phyloP scores from a whole-genome alignment of 1,140 invertebrate species.

The Lethrus apterus region DNA sequence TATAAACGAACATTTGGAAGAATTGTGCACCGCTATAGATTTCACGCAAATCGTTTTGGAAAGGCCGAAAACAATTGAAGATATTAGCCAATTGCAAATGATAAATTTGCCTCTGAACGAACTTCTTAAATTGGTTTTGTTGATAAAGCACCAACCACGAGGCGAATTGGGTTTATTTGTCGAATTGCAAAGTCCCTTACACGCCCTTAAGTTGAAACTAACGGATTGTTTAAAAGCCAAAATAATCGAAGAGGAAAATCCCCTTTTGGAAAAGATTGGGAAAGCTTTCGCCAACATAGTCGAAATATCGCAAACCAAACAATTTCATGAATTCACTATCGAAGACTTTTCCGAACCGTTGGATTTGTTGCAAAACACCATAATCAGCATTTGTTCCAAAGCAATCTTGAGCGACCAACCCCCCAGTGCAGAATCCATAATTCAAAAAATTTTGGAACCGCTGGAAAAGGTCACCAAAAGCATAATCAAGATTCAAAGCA shows the following conservation, averaged over 20 bases:
- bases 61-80: slow-evolving; percentile 23
- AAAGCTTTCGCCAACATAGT: slow-evolving; percentile 23
- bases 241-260: slow-evolving; percentile 27
- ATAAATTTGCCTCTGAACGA: slow-evolving; percentile 23
- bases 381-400: slow-evolving; percentile 34
- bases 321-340: slow-evolving; percentile 16
- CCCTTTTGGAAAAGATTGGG: slow-evolving; percentile 26
- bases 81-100: slow-evolving; percentile 13
- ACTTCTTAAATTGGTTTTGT: slow-evolving; percentile 29
- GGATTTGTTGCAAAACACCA: slow-evolving; percentile 29
- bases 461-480: slow-evolving; percentile 29
- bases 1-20: slow-evolving; percentile 16
- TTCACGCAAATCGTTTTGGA: slow-evolving; percentile 26
- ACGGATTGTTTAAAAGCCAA: slow-evolving; percentile 21
- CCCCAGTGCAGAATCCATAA: slow-evolving; percentile 25
- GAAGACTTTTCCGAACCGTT: slow-evolving; percentile 29
- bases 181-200: slow-evolving; percentile 24
- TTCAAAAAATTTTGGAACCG: slow-evolving; percentile 31
- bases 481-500: slow-evolving; percentile 27
- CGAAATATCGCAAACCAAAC: slow-evolving; percentile 9
- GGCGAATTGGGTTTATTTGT: slow-evolving; percentile 31
- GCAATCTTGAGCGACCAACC: slow-evolving; percentile 23
- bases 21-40: slow-evolving; percentile 27
- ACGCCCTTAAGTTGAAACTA: slow-evolving; percentile 27
- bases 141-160: slow-evolving; percentile 25